Evolutionary conservation across 2,113 vertebrate species (phyloP), one percentile per base, ranked within the genome.

Genomic region (Centropus bengalensis): DNA sequence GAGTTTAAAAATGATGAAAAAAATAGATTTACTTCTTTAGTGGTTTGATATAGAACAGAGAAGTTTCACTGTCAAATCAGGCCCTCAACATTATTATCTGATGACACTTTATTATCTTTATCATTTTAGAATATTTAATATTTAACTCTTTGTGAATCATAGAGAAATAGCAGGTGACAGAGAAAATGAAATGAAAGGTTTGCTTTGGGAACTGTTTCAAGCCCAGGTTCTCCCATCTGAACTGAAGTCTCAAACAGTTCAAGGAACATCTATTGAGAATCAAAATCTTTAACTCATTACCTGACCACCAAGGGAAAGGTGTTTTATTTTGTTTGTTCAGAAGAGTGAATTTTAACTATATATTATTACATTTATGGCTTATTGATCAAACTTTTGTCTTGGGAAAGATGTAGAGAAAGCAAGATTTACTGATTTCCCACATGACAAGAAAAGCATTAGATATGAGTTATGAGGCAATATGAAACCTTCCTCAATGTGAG

Each of bases 61-160:
- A 76, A 94, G 76, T 3, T 13, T 79, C 22, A 66, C 86, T 94
- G 78, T 51, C 1, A 11, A 91, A 83, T 88, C 24, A 89, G 68
- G 3, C n/a, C 28, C 36, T 78, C 40, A 70, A 44, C 45, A 2
- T 14, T 67, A 66, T 32, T 63, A 78, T 81, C 49, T 91, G 68
- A 78, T 90, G 69, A 62, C 33, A 63, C 93, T 91, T 94, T 89
- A 42, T 91, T 66, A 82, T 92, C 40, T 87, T 33, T 40, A 68
- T 36, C 36, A 36, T 36, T 36, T 36, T 36, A 36, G 51, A 85
- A 85, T 68, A 78, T 80, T 88, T 86, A 73, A 66, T n/a, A 45
- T 5, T 8, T 82, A 88, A 73, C 56, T 59, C 9, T 77, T 85
- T 74, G 10, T 63, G 49, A 14, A 30, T 32, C 10, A 10, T 44